phyloP scores from a whole-genome alignment of 2,888 invertebrate genomes.

The Apantesis nais region DNA sequence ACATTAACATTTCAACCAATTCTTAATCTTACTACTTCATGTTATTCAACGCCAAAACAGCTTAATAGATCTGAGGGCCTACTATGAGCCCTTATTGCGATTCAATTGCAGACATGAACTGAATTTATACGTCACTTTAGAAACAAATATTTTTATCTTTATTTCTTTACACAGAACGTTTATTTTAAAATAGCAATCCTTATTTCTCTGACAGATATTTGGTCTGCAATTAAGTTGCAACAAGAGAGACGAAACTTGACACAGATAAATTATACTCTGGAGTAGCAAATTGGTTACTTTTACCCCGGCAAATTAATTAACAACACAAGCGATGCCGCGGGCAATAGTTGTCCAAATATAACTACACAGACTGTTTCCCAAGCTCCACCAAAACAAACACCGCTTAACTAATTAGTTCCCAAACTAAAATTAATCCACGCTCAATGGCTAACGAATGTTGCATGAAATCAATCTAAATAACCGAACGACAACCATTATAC shows the following conservation, averaged over 20 bases:
- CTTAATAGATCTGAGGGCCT: neutral
- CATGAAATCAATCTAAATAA: slow-evolving; percentile 47
- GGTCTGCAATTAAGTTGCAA: no score
- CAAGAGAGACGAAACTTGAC: neutral
- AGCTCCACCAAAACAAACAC: slow-evolving; percentile 23
- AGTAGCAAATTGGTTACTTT: neutral
- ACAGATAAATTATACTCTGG: no score
- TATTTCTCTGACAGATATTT: no score
- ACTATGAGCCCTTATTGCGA: no score
- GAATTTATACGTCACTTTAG: no score
- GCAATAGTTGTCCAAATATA: neutral
- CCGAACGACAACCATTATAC: slow-evolving; percentile 49
- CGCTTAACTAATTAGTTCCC: slow-evolving; percentile 32
- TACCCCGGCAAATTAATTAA: neutral
- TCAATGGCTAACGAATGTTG: slow-evolving; percentile 43
- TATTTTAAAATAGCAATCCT: no score
- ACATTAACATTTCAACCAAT: no score
- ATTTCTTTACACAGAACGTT: no score
- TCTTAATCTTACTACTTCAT: neutral
- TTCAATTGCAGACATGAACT: no score
- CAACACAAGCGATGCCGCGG: neutral
- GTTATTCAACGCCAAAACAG: neutral
- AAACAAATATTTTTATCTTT: no score
- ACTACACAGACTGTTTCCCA: neutral
- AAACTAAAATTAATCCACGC: slow-evolving; percentile 43